Conservation (phyloP, 2,888 invertebrate genomes). For the Pimpla rufipes region DNA sequence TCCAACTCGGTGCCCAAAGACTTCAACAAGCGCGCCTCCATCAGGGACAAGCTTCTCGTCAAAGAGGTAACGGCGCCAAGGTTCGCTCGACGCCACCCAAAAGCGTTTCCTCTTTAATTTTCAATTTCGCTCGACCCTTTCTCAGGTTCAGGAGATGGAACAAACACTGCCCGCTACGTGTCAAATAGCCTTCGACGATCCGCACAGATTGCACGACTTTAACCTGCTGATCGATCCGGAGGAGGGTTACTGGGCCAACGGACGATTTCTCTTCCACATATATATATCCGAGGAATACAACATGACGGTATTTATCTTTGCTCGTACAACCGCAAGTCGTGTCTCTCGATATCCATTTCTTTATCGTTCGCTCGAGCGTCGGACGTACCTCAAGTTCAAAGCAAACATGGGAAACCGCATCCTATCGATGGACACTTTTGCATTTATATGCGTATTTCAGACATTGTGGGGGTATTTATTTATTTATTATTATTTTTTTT, state of each 20-base stretch:
- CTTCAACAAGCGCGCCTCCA: conserved; percentile 88
- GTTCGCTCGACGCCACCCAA: no score
- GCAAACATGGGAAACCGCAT: no score
- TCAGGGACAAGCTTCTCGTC: conserved; percentile 92
- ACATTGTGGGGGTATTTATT: no score
- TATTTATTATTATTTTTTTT: no score
- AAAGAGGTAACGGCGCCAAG: conserved; percentile 93
- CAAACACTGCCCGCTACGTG: conserved; percentile 93
- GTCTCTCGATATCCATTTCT: no score
- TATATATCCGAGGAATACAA: conserved; percentile 97
- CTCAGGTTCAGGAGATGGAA: conserved; percentile 92
- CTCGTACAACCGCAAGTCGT: background rate
- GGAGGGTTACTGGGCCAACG: conserved; percentile 96
- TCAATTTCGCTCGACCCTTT: background rate
- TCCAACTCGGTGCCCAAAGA: conserved; percentile 79
- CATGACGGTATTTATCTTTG: conserved; percentile 92
- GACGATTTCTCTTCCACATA: conserved; percentile 94
- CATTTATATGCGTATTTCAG: no score
- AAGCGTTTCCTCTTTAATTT: background rate
- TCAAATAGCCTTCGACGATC: conserved; percentile 92
- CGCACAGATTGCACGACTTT: conserved; percentile 93
- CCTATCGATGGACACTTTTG: no score
- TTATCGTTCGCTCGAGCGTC: no score
- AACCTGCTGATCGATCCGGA: conserved; percentile 92
- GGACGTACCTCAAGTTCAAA: no score